These are phyloP conservation scores for Neopelma chrysocephalum DNA, from an alignment of 2,797 vertebrate species.

Conservation along the genomic window DNA sequence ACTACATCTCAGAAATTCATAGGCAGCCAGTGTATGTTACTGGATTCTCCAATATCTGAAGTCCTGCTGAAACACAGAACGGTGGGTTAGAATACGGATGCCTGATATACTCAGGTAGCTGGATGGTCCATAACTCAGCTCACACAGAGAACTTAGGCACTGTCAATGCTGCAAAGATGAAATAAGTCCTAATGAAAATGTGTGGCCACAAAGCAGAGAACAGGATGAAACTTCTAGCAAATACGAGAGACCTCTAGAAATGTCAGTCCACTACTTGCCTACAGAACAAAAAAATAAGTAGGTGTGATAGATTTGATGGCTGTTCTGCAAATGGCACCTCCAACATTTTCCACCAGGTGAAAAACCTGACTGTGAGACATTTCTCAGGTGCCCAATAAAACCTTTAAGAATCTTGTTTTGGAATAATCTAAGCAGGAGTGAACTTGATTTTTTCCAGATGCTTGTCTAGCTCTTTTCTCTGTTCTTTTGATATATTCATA, in stretches of 20 bases:
- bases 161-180: not conserved
- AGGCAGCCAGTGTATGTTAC: not conserved
- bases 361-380: constrained; percentile 47
- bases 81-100: fast-evolving
- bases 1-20: not conserved
- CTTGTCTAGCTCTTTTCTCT: constrained; percentile 12
- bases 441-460: constrained; percentile 65
- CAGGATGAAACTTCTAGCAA: not conserved
- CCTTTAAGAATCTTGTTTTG: constrained; percentile 45
- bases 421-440: constrained; percentile 42
- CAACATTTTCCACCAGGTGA: constrained; percentile 64
- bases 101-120: not conserved
- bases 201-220: not conserved
- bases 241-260: not conserved
- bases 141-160: not conserved
- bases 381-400: constrained; percentile 64
- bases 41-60: not conserved
- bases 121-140: not conserved
- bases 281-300: constrained; percentile 46
- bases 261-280: not conserved
- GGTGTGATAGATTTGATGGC: constrained; percentile 42
- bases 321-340: constrained; percentile 33
- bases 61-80: not conserved
- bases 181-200: not conserved
- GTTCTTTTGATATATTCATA: constrained; percentile 14